Evolutionary conservation across 1,140 invertebrate genomes (phyloP), one percentile per base, ranked within the genome.

Genomic region (Eciton burchellii): DNA sequence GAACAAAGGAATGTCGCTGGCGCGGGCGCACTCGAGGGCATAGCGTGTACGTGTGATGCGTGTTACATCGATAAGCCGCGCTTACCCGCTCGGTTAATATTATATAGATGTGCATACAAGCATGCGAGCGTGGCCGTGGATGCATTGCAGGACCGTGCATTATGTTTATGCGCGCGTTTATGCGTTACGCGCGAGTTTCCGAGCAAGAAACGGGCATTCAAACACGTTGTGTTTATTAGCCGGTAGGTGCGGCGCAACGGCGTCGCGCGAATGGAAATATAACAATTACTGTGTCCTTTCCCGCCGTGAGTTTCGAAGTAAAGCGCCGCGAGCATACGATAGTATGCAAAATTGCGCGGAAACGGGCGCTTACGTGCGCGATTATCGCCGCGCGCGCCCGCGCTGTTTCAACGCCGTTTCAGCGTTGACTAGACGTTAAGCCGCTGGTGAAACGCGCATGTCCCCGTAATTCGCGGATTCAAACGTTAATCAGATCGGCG

Each of bases 151-250:
- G 24, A 70, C 49, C 74, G 63, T 45, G 73, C 49, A 79, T 79
- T 79, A 79, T 79, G 74, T 79, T 79, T 57, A 68, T 47, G 74
- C 74, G 74, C 62, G 74, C 74, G 49, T 77, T 77, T 77, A 56
- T 79, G 74, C 74, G 49, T 63, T 43, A 68, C 49, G 74, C 65
- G 56, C 63, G 63, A 54, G 63, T 79, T 68, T 45, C 62, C 24
- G 49, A 70, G 52, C 74, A 57, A 79, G 63, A 41, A 77, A 54
- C 62, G 12, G 35, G 29, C 21, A 43, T 56, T 45, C 49, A 68
- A 66, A 68, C 49, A 19, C 24, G 29, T 62, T 76, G 49, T n/a
- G 74, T 77, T 79, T 26, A 70, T 79, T 43, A 68, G 9, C 35
- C 19, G 24, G 19, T 35, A 35, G 35, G 35, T 35, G 6, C 2